A percentile compares a stretch with the other conserved stretches of the same genome.
These are phyloP conservation scores for Cerastoderma edule DNA, from an alignment of 2,888 invertebrate species.

Conservation along the genomic window DNA sequence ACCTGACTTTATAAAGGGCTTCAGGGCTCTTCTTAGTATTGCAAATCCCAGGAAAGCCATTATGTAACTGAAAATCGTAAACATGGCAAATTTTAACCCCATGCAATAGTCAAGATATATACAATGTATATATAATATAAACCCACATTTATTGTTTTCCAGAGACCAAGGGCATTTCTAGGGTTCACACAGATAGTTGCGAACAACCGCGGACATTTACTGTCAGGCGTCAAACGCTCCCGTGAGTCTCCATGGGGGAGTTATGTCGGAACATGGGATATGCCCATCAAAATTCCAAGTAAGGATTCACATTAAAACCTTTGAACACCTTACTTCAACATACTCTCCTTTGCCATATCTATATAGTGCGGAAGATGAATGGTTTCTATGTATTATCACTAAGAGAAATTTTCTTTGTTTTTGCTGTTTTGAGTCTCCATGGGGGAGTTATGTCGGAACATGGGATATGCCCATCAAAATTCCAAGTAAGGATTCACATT, in stretches of 20 bases:
- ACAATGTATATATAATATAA: no score
- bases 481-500: constrained; percentile 71
- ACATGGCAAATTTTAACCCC: no score
- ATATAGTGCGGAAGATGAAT: no score
- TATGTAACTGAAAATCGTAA: no score
- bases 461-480: constrained; percentile 82
- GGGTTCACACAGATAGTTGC: constrained; percentile 81
- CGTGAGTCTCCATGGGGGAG: constrained; percentile 82
- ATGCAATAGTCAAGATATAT: no score
- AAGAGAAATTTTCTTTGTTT: no score
- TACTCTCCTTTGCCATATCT: no score
- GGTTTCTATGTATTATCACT: no score
- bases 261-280: constrained; percentile 83
- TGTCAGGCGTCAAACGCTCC: constrained; percentile 74
- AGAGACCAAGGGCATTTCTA: constrained; percentile 73
- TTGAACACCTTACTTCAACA: not conserved
- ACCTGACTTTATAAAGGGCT: no score
- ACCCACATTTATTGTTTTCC: constrained; percentile 38
- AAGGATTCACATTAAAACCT: not conserved
- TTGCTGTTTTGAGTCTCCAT: constrained; percentile 80
- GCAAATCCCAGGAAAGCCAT: no score
- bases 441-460: constrained; percentile 83
- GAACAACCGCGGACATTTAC: constrained; percentile 79
- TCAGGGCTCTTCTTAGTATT: no score
- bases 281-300: constrained; percentile 82